Conservation (phyloP, 2,888 invertebrate genomes). For the Camptogramma bilineatum region DNA sequence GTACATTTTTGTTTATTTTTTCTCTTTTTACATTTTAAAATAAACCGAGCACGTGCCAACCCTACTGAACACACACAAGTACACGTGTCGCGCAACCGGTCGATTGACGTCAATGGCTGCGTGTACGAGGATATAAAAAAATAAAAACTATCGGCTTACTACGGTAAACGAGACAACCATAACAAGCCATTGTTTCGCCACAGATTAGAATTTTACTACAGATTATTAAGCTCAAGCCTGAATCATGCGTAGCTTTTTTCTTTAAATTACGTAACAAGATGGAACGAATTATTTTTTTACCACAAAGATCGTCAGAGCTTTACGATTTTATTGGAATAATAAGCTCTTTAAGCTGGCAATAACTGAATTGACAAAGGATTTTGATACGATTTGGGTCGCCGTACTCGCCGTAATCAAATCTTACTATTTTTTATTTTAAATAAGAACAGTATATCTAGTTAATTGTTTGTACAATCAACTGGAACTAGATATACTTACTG, state of each 20-base stretch:
- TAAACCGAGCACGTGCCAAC: constrained; percentile 44
- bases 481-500: too few species aligned
- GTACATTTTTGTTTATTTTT: neutral
- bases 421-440: too few species aligned
- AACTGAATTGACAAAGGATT: too few species aligned
- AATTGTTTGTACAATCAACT: too few species aligned
- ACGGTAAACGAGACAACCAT: constrained; percentile 70
- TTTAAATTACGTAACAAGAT: constrained; percentile 1
- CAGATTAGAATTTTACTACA: constrained; percentile 40
- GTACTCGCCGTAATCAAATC: too few species aligned
- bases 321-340: neutral
- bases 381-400: too few species aligned
- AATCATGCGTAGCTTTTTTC: constrained; percentile 16
- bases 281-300: neutral
- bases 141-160: constrained; percentile 79
- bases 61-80: constrained; percentile 55
- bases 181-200: constrained; percentile 71
- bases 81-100: constrained; percentile 63
- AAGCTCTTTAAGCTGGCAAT: too few species aligned
- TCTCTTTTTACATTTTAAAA: neutral
- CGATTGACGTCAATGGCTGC: constrained; percentile 79
- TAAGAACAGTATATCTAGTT: too few species aligned
- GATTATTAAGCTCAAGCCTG: constrained; percentile 11
- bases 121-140: constrained; percentile 68
- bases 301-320: neutral